A percentile compares a stretch with the other conserved stretches of the same genome.
Conservation (phyloP, 1,140 invertebrate species). For the Drosophila nannoptera region DNA sequence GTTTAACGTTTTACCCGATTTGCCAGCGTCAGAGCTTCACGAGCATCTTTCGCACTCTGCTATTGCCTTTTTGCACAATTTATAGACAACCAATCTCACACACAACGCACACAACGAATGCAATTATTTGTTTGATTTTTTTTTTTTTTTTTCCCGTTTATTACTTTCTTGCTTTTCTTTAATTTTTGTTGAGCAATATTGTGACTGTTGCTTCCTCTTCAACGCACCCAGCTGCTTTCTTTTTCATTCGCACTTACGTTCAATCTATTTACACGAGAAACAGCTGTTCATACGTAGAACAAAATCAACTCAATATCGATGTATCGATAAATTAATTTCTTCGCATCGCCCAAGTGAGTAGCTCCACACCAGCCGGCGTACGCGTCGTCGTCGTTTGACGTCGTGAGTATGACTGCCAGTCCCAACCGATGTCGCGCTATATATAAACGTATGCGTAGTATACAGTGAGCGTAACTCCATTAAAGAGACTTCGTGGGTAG, state of each 20-base stretch:
- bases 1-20: conserved; percentile 27
- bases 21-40: conserved; percentile 33
- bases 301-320: conserved; percentile 29
- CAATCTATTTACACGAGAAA: conserved; percentile 38
- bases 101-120: conserved; percentile 16
- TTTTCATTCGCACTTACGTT: conserved; percentile 41
- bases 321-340: conserved; percentile 35
- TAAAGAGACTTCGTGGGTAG: conserved; percentile 39
- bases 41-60: conserved; percentile 32
- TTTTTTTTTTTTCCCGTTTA: conserved; percentile 27
- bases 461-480: conserved; percentile 16
- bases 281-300: conserved; percentile 37
- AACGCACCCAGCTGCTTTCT: conserved; percentile 36
- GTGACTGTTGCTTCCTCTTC: conserved; percentile 43
- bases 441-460: conserved; percentile 29
- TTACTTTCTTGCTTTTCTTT: conserved; percentile 45
- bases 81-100: conserved; percentile 49
- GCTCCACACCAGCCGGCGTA: conserved; percentile 9
- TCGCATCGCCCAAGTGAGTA: conserved; percentile 17
- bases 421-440: conserved; percentile 43
- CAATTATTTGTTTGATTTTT: conserved; percentile 29
- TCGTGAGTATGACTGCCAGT: conserved; percentile 55
- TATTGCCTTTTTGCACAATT: conserved; percentile 43
- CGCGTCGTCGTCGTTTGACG: conserved; percentile 19
- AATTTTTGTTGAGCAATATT: conserved; percentile 55